Evolutionary conservation across 2,113 vertebrate species (phyloP).

Genomic region (Hydrolagus affinis): DNA sequence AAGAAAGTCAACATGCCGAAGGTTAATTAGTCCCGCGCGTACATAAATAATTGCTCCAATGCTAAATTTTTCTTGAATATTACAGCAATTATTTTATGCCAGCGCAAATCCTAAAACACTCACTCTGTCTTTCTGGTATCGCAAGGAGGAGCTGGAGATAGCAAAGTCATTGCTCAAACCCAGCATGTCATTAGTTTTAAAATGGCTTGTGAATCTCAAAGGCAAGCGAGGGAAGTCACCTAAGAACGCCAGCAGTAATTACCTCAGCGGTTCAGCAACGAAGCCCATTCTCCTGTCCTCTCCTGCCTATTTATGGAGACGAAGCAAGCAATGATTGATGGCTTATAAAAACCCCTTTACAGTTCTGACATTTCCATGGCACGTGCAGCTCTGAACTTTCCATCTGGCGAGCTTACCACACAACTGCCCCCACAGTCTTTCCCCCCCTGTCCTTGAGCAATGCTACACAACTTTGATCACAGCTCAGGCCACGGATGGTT

Average conservation of each 20-base stretch:
- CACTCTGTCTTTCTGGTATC: background rate
- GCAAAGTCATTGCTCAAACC: background rate
- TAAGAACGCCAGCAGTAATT: constrained; percentile 48
- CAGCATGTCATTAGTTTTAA: constrained; percentile 40
- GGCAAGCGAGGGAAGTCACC: constrained; percentile 41
- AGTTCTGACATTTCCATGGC: constrained; percentile 58
- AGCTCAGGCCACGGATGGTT: constrained; percentile 42
- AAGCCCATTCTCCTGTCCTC: constrained; percentile 49
- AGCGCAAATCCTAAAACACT: constrained; percentile 7
- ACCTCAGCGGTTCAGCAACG: constrained; percentile 48
- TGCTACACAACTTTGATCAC: constrained; percentile 39
- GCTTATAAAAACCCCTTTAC: constrained; percentile 51
- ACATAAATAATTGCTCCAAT: constrained; percentile 30
- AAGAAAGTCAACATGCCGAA: constrained; percentile 35
- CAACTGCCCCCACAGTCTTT: constrained; percentile 35
- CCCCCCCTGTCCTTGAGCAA: constrained; percentile 42
- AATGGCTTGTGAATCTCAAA: constrained; percentile 35
- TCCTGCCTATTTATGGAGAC: constrained; percentile 49
- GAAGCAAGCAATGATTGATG: constrained; percentile 47
- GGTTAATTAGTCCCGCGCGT: constrained; percentile 36
- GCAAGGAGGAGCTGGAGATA: background rate
- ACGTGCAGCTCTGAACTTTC: constrained; percentile 57
- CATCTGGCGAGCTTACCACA: constrained; percentile 42
- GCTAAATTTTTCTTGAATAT: constrained; percentile 13
- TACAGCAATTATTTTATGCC: background rate